Percentiles rank a stretch among this genome's conserved stretches.
Evolutionary conservation across 2,888 invertebrate species (phyloP).

Genomic region (Lochmaea capreae): DNA sequence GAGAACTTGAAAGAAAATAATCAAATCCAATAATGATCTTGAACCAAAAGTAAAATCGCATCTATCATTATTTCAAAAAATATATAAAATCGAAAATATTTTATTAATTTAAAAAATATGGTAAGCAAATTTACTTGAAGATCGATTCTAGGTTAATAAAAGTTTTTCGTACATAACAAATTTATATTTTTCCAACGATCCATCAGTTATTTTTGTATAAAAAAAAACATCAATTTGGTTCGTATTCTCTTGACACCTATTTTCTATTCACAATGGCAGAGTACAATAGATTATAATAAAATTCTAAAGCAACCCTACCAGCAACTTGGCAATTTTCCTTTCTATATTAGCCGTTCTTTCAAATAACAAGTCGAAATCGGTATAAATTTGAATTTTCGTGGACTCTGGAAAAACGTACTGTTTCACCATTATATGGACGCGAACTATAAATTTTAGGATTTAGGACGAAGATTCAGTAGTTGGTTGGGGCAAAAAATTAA

Average conservation of each 20-base stretch:
- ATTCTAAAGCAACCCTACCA: conserved; percentile 28
- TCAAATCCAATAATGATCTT: too few species aligned
- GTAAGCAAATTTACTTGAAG: too few species aligned
- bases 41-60: too few species aligned
- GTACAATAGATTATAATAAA: conserved; percentile 30
- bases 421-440: conserved; percentile 21
- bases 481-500: conserved; percentile 7
- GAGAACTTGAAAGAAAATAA: too few species aligned
- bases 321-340: conserved; percentile 12
- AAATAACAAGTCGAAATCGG: conserved; percentile 19
- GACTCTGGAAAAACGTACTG: conserved; percentile 20
- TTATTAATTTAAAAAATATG: too few species aligned
- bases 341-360: conserved; percentile 21
- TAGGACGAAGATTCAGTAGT: conserved; percentile 24
- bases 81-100: too few species aligned
- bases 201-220: not conserved
- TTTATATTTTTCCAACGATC: not conserved
- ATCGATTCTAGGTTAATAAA: too few species aligned
- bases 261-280: conserved; percentile 14
- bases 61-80: too few species aligned
- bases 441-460: conserved; percentile 22
- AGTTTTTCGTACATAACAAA: too few species aligned
- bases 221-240: conserved; percentile 1
- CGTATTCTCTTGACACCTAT: conserved; percentile 13
- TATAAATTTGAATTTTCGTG: conserved; percentile 30